These are phyloP conservation scores for Microplitis manilae DNA, from an alignment of 2,888 invertebrate species.

Conservation along the genomic window DNA sequence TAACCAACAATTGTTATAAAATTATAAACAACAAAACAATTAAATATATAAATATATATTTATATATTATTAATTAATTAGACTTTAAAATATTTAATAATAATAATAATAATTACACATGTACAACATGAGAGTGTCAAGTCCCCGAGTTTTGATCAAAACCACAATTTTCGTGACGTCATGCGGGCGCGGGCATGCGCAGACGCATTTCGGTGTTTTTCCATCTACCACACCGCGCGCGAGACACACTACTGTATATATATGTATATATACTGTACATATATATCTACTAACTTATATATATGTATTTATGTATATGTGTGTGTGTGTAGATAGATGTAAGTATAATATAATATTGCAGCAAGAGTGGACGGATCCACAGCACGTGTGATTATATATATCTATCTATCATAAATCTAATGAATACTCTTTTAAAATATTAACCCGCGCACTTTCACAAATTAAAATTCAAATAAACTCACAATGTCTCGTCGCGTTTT, in stretches of 20 bases:
- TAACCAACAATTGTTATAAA: not conserved
- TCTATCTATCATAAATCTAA: constrained; percentile 1
- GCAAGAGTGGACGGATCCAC: not conserved
- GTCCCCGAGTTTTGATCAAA: constrained; percentile 61
- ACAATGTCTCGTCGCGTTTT: constrained; percentile 7
- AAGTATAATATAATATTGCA: not conserved
- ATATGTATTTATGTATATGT: not conserved
- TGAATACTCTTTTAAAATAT: not conserved
- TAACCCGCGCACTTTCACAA: not conserved
- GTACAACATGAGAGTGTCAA: constrained; percentile 47
- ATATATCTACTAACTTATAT: not conserved
- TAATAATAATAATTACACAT: constrained; percentile 24
- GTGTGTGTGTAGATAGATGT: not conserved
- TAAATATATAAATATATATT: not conserved
- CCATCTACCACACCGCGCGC: constrained; percentile 60
- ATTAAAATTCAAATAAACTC: not conserved
- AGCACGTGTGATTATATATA: constrained; percentile 2
- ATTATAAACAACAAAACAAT: not conserved
- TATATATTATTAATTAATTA: not conserved
- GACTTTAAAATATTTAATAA: not conserved
- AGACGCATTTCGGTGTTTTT: constrained; percentile 70
- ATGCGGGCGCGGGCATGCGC: constrained; percentile 69
- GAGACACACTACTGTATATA: constrained; percentile 17
- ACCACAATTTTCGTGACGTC: constrained; percentile 71
- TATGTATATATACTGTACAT: not conserved